Conservation (phyloP, 2,797 vertebrate genomes). For the Buphagus erythrorhynchus region DNA sequence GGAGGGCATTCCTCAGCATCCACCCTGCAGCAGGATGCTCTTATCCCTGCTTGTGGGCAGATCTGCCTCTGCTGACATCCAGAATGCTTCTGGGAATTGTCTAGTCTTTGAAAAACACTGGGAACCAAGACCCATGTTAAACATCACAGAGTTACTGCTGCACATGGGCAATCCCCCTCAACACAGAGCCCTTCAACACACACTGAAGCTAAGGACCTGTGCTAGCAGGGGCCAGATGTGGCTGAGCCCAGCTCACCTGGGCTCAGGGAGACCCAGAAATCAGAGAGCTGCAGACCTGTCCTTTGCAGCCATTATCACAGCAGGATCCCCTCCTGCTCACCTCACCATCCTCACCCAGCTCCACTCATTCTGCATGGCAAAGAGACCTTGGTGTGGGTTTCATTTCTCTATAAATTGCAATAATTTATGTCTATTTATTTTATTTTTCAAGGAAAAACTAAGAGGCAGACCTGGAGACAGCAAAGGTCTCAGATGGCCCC, state of each 20-base stretch:
- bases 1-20: neutral
- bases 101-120: neutral
- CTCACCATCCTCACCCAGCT: neutral
- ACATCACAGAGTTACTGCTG: neutral
- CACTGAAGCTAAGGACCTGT: fast-evolving
- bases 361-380: neutral
- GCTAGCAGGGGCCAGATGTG: neutral
- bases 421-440: neutral
- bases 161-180: too few relatives aligned
- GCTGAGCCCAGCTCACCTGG: neutral
- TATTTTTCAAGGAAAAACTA: neutral
- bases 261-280: fast-evolving
- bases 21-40: neutral
- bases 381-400: neutral
- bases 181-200: neutral
- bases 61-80: neutral
- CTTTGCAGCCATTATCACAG: neutral
- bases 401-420: neutral
- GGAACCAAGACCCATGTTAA: neutral
- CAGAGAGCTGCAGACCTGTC: neutral
- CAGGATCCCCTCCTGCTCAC: neutral
- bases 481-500: neutral
- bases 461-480: neutral
- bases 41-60: fast-evolving
- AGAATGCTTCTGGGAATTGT: neutral